Evolutionary conservation across 2,888 invertebrate genomes (phyloP), one percentile per base, ranked within the genome.

Genomic region (Trissonchulus latispiculum): DNA sequence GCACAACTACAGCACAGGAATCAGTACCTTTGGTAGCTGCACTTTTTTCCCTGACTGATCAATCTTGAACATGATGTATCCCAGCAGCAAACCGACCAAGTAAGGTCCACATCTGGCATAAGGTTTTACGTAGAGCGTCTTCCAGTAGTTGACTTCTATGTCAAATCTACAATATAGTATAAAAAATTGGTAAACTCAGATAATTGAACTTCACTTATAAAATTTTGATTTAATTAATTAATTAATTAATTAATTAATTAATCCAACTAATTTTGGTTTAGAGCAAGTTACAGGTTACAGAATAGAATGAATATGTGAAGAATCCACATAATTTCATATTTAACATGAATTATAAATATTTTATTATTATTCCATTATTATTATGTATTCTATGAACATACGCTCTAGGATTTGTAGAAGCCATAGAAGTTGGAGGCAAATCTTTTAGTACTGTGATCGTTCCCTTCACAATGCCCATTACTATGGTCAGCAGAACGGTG

Each of bases 31-130:
- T 1, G 74, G 67, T 48, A 80, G 29, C 31, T 78, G 77, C 48
- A 78, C 76, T 73, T 79, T 79, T 48, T 79, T 77, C 2, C 80
- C 76, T 8, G 8, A 23, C 23, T 48, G 48, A 48, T 36, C 35
- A 2, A 78, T 79, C 61, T 77, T 77, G 76, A 80, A 81, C 36
- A 86, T 76, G 1, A 83, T 59, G 76, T 84, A 85, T 1, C 85
- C 86, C 3, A 83, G 77, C 23, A 83, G 61, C 29, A 85, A 77
- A 3, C 86, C 86, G 23, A 85, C 77, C 29, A 85, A 79, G 77
- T 85, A 86, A 0, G 86, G 84, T 1, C 83, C 83, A 74, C 85
- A 83, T 67, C 86, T 79, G 66, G 81, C 80, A 79, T 83, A 86
- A 0, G 86, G 86, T 62, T 81, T 82, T 35, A 83, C 79, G 77